These are phyloP conservation scores for Pollenia labialis DNA, from an alignment of 2,888 invertebrate genomes.

Conservation along the genomic window DNA sequence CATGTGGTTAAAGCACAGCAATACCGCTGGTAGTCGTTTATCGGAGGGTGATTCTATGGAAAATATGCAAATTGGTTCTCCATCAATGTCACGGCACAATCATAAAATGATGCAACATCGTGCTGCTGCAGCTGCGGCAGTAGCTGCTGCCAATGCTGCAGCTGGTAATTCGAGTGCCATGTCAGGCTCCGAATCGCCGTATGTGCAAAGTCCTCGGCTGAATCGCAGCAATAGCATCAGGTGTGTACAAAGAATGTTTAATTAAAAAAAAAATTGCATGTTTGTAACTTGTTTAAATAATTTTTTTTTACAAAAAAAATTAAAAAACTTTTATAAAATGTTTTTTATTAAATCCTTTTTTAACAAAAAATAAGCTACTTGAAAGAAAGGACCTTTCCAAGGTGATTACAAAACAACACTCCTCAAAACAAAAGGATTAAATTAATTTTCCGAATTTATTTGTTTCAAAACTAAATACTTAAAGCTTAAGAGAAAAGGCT, in stretches of 20 bases:
- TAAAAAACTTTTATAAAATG: neutral
- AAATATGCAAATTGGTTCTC: slow-evolving; percentile 89
- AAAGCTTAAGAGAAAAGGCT: neutral
- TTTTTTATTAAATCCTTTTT: slow-evolving; percentile 24
- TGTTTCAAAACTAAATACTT: no score
- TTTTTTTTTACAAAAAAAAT: neutral
- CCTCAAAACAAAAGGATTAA: neutral
- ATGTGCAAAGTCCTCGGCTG: slow-evolving; percentile 87
- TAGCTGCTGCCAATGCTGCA: slow-evolving; percentile 73
- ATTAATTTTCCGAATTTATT: neutral
- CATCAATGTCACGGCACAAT: slow-evolving; percentile 86
- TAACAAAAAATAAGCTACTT: slow-evolving; percentile 88
- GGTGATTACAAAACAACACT: slow-evolving; percentile 84
- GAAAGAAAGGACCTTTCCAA: slow-evolving; percentile 96
- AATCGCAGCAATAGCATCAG: slow-evolving; percentile 97
- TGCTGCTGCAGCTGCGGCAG: slow-evolving; percentile 73
- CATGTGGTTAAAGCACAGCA: slow-evolving; percentile 94
- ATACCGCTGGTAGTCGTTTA: slow-evolving; percentile 90
- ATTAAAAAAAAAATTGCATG: slow-evolving; percentile 74
- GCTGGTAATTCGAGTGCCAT: slow-evolving; percentile 74
- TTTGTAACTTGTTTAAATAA: neutral
- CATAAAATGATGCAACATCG: slow-evolving; percentile 83
- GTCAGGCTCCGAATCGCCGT: slow-evolving; percentile 81
- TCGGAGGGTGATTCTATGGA: slow-evolving; percentile 96
- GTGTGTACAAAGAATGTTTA: slow-evolving; percentile 84